Evolutionary conservation across 2,797 vertebrate genomes (phyloP).

Genomic region (Sebastes minor): DNA sequence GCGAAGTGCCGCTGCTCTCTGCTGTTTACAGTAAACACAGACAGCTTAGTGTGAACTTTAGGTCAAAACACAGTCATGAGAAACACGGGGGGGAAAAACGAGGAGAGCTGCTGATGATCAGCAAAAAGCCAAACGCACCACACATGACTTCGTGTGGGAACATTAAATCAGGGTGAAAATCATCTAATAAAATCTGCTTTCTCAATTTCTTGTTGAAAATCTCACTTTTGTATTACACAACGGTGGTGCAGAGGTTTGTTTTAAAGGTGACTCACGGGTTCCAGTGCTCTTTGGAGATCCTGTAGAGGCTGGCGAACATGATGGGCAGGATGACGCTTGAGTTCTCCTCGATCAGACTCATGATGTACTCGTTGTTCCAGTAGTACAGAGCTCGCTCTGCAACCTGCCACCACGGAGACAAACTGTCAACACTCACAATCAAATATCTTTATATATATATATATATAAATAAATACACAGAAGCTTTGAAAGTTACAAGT

Average conservation of each 20-base stretch:
- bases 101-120: not conserved
- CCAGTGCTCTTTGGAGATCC: constrained; percentile 99
- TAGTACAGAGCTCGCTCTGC: constrained; percentile 97
- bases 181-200: not conserved
- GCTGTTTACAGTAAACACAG: constrained; percentile 7
- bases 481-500: not conserved
- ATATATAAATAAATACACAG: too few species aligned
- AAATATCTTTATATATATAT: not conserved
- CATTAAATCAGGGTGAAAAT: not conserved
- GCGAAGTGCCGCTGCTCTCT: not conserved
- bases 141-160: not conserved
- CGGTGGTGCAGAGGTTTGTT: too few species aligned
- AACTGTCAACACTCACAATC: not conserved
- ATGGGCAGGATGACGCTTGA: constrained; percentile 98
- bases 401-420: constrained; percentile 79
- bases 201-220: not conserved
- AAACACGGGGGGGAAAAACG: not conserved
- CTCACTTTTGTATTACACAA: not conserved
- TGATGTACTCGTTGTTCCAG: constrained; percentile 99
- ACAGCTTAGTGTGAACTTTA: not conserved
- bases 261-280: constrained; percentile 89
- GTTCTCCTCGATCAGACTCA: constrained; percentile 99
- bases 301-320: constrained; percentile 99
- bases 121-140: not conserved
- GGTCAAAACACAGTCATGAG: not conserved